Percentiles rank a stretch among this genome's conserved stretches.
phyloP scores from a whole-genome alignment of 2,797 vertebrate species.

The Valencia hispanica region DNA sequence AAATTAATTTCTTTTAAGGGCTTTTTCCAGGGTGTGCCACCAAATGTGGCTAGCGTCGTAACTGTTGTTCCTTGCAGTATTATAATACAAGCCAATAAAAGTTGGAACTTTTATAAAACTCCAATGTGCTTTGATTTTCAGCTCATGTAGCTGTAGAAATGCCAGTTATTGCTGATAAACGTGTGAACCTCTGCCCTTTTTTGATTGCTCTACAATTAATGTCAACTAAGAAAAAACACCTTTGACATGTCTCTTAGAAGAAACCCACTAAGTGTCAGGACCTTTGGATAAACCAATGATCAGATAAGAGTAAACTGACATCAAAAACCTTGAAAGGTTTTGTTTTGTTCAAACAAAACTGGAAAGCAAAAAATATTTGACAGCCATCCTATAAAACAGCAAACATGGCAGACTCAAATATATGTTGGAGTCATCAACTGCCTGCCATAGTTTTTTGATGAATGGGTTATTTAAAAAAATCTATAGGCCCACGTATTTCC shows the following conservation, averaged over 20 bases:
- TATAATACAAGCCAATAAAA: background rate
- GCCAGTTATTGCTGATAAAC: background rate
- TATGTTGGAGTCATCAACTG: background rate
- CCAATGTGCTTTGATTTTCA: background rate
- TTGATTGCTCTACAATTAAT: background rate
- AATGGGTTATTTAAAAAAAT: too few species aligned
- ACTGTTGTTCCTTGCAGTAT: background rate
- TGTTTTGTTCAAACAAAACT: background rate
- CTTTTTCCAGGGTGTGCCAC: background rate
- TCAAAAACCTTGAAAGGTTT: background rate
- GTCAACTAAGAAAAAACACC: background rate
- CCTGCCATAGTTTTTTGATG: background rate
- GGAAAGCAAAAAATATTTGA: background rate
- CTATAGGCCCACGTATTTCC: background rate
- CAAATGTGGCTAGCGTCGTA: background rate
- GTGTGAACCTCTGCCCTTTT: background rate
- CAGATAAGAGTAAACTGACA: background rate
- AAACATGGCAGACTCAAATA: background rate
- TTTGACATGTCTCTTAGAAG: background rate
- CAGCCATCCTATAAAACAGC: background rate
- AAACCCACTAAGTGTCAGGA: background rate
- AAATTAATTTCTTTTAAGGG: background rate
- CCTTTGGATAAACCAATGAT: too few species aligned
- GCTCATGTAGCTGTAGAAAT: background rate
- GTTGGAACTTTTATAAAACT: background rate